These are phyloP conservation scores for Myripristis jacobus DNA, from an alignment of 2,797 vertebrate genomes.

Conservation along the genomic window DNA sequence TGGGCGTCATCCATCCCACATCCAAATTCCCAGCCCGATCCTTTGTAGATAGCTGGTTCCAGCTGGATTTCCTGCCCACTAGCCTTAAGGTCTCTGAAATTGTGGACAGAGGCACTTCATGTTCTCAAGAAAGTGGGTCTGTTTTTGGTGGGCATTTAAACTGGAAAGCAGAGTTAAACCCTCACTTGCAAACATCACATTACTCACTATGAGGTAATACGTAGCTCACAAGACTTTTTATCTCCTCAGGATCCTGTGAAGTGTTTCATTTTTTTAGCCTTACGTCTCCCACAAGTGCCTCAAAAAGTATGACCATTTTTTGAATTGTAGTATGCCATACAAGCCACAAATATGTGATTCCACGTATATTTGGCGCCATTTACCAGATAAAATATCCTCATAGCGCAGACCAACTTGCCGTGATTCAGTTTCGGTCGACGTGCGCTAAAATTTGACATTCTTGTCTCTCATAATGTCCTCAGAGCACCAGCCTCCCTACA, in stretches of 20 bases:
- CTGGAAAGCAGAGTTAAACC: not conserved
- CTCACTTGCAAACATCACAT: not conserved
- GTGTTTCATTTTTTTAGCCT: not conserved
- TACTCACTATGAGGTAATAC: not conserved
- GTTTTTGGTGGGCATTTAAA: not conserved
- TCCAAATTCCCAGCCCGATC: slow-evolving; percentile 21
- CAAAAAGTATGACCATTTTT: too few species aligned
- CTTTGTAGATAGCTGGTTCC: slow-evolving; percentile 23
- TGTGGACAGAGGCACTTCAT: slow-evolving; percentile 1
- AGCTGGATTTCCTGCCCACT: slow-evolving; percentile 51
- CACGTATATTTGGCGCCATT: not conserved
- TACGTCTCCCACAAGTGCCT: too few species aligned
- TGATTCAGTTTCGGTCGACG: not conserved
- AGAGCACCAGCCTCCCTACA: slow-evolving; percentile 98
- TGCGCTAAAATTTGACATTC: not conserved
- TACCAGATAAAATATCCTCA: not conserved
- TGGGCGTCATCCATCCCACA: slow-evolving; percentile 8
- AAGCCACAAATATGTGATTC: not conserved
- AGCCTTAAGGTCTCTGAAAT: slow-evolving; percentile 14
- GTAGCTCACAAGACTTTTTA: not conserved
- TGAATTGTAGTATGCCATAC: too few species aligned
- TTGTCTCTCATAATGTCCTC: not conserved
- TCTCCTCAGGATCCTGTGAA: not conserved
- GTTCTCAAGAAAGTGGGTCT: slow-evolving; percentile 1
- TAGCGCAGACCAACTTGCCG: not conserved